Evolutionary conservation across 2,888 invertebrate species (phyloP), one percentile per base, ranked within the genome.

Genomic region (Idaea biselata): DNA sequence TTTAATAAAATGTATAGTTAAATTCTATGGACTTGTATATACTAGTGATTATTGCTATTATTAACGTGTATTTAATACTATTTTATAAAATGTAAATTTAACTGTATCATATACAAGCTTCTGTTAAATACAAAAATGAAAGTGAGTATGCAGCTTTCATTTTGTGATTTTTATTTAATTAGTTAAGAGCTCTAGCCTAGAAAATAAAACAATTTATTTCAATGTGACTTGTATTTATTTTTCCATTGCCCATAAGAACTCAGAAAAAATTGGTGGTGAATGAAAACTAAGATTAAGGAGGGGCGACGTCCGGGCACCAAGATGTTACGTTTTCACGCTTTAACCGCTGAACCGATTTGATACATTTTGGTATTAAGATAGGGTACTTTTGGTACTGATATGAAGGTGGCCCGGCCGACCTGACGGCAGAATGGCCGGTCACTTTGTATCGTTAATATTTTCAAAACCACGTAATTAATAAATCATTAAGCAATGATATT

Each of bases 11-110:
- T 91, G 90, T 91, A 89, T 85, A 91, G 84, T 86, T 86, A 80
- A 25, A 81, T 81, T 80, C 70, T 74, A 82, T 81, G 82, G 78
- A 86, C 78, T 79, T 91, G 91, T 92, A 92, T 87, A 92, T 91
- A 92, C 83, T 91, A 91, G 86, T 61, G 69, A 72, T 79, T 88
- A 82, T 80, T 82, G 76, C 72, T 84, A 84, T 82, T 83, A 84
- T 83, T 83, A 79, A 83, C 82, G 80, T 89, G 88, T 91, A 91
- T 91, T 89, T 90, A 90, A 89, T 89, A 89, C 84, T 90, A 89
- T 89, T 90, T 89, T 89, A 84, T 87, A 86, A 84, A 78, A 74
- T 65, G 79, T 84, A 86, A 87, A 66, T 89, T 89, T 90, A 90
- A 87, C 80, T 90, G 88, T 90, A 90, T 86, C 79, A 89, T 89